phyloP scores from a whole-genome alignment of 2,797 vertebrate species.

The Rhodeus uyekii region DNA sequence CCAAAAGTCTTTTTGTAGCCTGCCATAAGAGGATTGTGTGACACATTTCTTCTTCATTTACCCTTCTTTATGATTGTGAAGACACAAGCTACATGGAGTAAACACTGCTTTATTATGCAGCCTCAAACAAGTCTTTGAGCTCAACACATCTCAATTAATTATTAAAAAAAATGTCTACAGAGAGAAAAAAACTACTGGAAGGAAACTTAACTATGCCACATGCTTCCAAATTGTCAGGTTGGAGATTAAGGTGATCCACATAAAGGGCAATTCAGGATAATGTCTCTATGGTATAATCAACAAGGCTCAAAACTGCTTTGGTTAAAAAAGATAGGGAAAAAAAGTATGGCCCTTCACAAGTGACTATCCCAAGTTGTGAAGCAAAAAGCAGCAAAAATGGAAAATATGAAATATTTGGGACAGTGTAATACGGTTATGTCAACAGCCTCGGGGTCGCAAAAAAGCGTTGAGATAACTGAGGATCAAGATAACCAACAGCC shows the following conservation, averaged over 20 bases:
- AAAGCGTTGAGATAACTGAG: too few species aligned
- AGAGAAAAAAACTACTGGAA: background rate
- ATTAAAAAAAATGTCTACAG: conserved; percentile 28
- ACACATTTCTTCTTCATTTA: background rate
- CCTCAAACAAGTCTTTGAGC: background rate
- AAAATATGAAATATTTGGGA: too few species aligned
- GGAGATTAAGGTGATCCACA: background rate
- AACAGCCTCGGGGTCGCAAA: too few species aligned
- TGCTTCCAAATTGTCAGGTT: background rate
- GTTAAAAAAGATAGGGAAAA: background rate
- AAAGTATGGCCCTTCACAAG: too few species aligned
- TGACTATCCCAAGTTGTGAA: background rate
- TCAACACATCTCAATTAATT: background rate
- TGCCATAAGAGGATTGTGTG: background rate
- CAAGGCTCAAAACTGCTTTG: background rate
- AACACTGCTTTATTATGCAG: conserved; percentile 19
- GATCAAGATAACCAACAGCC: too few species aligned
- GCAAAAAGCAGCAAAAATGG: background rate
- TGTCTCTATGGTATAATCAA: background rate
- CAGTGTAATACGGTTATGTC: too few species aligned
- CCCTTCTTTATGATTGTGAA: conserved; percentile 6
- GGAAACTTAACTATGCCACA: background rate
- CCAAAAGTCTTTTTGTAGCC: background rate
- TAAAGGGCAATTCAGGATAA: background rate
- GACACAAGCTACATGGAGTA: conserved; percentile 6